Base-by-base conservation (phyloP, 2,888 invertebrate species). In the Zeuzera pyrina region DNA sequence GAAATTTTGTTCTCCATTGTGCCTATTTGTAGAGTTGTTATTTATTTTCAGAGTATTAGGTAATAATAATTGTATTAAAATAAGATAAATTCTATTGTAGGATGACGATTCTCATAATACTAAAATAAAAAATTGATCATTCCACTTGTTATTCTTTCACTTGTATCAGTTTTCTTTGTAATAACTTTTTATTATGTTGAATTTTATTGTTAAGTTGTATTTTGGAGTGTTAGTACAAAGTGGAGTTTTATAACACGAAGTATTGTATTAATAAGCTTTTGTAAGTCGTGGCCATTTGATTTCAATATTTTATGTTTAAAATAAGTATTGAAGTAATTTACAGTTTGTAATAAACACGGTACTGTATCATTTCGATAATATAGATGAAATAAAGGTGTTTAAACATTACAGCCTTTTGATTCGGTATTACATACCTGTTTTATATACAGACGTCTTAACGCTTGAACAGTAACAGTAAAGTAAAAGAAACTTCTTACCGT, bases 321-420 rank as follows among this genome's bases (percentile, higher is more conserved):
- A 63, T 51, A 63, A 59, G 52, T 26, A 12, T 12, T 15, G 13
- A 26, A 7, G 3, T 33, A 56, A 48, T 73, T 69, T 64, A 21
- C 64, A 60, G 52, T 53, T 69, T 65, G 69, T 56, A 55, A 66
- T 58, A 49, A 61, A 40, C 12, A 19, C 5, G 12, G 11, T 64
- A 60, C 50, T 74, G 70, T 74, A 77, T 64, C 56, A 58, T 59
- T 65, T 60, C 51, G 58, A 66, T 70, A 49, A 70, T 62, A 66
- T 69, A 67, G 57, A 71, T 77, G 76, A 69, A 79, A 77, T 79
- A 76, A 81, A 79, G 66, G 72, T 71, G 79, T 72, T 77, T 78
- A 72, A 77, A 69, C 55, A 62, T 25, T 12, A 10, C 8, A 3
- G 11, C 8, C 8, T 10, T 25, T 25, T 25, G 12, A 25, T 25